Percentiles rank a stretch among this genome's conserved stretches.
Conservation (phyloP, 2,888 invertebrate genomes). For the Azorinus chamasolen region DNA sequence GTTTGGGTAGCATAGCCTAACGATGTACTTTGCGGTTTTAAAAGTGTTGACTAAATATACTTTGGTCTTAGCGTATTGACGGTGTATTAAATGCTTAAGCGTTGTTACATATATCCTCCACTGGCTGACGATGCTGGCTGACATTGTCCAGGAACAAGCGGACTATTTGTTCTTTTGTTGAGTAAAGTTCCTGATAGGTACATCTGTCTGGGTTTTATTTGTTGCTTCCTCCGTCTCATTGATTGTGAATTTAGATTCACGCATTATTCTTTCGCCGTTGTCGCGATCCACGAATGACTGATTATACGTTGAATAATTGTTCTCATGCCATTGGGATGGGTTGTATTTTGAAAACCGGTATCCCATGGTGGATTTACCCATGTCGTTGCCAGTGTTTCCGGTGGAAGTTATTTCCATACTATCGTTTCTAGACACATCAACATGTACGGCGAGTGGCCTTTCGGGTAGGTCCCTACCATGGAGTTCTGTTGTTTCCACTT, state of each 20-base stretch:
- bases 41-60: too few relatives aligned
- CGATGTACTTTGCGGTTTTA: too few relatives aligned
- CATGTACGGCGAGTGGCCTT: constrained; percentile 61
- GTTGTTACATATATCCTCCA: too few relatives aligned
- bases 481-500: constrained; percentile 71
- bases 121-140: too few relatives aligned
- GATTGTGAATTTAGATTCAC: constrained; percentile 82
- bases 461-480: constrained; percentile 83
- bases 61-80: too few relatives aligned
- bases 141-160: too few relatives aligned
- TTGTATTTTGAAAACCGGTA: constrained; percentile 85
- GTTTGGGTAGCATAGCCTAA: too few relatives aligned
- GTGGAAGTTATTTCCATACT: constrained; percentile 83
- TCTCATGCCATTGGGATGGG: constrained; percentile 86
- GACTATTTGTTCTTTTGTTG: too few relatives aligned
- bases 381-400: constrained; percentile 86
- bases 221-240: constrained; percentile 84
- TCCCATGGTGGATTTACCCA: constrained; percentile 86
- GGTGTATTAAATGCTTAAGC: too few relatives aligned
- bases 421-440: constrained; percentile 68
- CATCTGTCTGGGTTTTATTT: constrained; percentile 84
- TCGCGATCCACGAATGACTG: constrained; percentile 86
- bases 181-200: too few relatives aligned
- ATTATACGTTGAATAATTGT: constrained; percentile 86
- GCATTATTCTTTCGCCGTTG: constrained; percentile 83